Evolutionary conservation across 1,140 invertebrate species (phyloP), one percentile per base, ranked within the genome.

Genomic region (Conus betulinus): DNA sequence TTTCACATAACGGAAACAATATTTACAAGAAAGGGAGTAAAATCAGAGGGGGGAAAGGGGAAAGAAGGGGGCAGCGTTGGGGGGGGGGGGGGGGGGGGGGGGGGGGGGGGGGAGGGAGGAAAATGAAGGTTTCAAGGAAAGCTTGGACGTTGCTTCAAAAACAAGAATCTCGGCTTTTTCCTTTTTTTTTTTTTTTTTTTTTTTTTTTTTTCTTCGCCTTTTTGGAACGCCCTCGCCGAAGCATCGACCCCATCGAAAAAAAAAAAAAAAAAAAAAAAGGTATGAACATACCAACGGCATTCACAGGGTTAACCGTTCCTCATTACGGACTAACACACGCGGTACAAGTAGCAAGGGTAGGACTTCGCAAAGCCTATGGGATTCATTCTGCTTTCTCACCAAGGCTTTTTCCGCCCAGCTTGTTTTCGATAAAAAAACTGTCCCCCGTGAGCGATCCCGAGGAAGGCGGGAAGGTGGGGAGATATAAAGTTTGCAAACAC

Each of bases 401-500:
- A 39, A 79, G 25, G 27, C n/a, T 51, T 84, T 13, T 84, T 84
- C 53, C 57, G 82, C 82, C 51, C 25, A 3, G n/a, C 10, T 25
- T 27, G n/a, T 27, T 20, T 15, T 23, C 10, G 11, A 60, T 27
- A 84, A 84, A 67, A 60, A 53, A 84, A 53, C 20, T 13, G 4
- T 63, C 52, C n/a, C 25, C 5, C 25, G 15, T n/a, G 10, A 53
- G 7, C 27, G 8, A 60, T 60, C 27, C 27, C 6, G 10, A 5
- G 82, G 55, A 63, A 27, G 82, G 82, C 55, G 57, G 82, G 55
- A 53, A 63, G 17, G 57, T 25, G 55, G 5, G 5, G 82, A 60
- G 55, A 84, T 67, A 57, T 60, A 67, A 84, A 84, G 82, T 84
- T 84, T 84, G 53, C 82, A 84, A 84, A 84, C 55, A 84, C 82